Percentiles rank a stretch among this genome's conserved stretches.
phyloP scores from a whole-genome alignment of 2,113 vertebrate genomes.

The Rhipidura dahli region DNA sequence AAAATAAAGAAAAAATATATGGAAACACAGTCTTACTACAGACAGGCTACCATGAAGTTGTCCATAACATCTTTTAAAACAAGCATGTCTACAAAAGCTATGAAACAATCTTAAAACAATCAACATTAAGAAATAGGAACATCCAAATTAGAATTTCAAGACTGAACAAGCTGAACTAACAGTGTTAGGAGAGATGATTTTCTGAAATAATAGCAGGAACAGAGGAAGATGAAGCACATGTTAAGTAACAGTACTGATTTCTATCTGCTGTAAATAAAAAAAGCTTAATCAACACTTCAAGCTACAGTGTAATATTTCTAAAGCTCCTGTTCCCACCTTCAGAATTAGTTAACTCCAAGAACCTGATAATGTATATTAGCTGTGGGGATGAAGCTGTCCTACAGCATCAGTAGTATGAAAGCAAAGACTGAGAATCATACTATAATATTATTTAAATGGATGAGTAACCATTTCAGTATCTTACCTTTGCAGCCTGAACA shows the following conservation, averaged over 20 bases:
- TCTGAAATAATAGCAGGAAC: neutral
- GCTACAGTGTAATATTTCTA: neutral
- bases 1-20: neutral
- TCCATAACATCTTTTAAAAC: neutral
- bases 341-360: neutral
- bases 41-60: neutral
- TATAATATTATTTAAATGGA: neutral
- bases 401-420: neutral
- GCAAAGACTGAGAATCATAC: neutral
- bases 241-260: neutral
- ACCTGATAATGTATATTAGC: neutral
- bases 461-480: constrained; percentile 9
- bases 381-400: neutral
- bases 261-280: neutral
- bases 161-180: neutral
- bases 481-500: constrained; percentile 99
- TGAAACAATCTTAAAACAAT: neutral
- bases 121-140: neutral
- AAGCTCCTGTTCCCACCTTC: neutral
- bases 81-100: neutral
- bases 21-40: neutral
- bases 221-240: neutral
- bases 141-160: neutral
- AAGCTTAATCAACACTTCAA: neutral
- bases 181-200: neutral